phyloP scores from a whole-genome alignment of 2,888 invertebrate species.

The Celastrina argiolus region DNA sequence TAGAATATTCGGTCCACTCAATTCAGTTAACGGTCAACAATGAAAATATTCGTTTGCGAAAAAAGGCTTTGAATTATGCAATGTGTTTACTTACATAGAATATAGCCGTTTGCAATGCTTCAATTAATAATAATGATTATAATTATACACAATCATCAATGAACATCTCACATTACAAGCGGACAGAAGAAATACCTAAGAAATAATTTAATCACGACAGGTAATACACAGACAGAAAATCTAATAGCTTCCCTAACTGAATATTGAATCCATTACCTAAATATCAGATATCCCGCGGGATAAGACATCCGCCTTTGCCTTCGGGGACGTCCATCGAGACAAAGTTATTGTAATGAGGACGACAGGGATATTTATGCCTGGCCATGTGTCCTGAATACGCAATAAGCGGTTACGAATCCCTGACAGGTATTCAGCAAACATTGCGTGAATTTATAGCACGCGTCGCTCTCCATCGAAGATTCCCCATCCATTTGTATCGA shows the following conservation, averaged over 20 bases:
- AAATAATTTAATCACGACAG: neutral
- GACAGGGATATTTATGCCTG: slow-evolving; percentile 74
- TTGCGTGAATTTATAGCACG: neutral
- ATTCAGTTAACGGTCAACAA: slow-evolving; percentile 9
- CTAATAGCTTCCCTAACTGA: slow-evolving; percentile 12
- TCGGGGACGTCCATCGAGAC: slow-evolving; percentile 56
- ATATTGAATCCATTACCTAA: slow-evolving; percentile 60
- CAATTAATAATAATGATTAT: too few relatives aligned
- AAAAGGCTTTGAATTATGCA: neutral
- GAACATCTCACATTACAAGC: too few relatives aligned
- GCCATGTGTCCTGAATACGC: slow-evolving; percentile 66
- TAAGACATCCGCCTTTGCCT: slow-evolving; percentile 56
- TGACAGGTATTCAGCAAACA: slow-evolving; percentile 20
- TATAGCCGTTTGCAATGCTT: neutral
- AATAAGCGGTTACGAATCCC: slow-evolving; percentile 47
- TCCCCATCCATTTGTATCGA: slow-evolving; percentile 23
- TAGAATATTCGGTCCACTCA: slow-evolving; percentile 17
- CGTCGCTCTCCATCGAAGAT: slow-evolving; percentile 23
- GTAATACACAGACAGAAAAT: slow-evolving; percentile 2
- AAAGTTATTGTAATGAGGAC: slow-evolving; percentile 72
- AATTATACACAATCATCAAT: too few relatives aligned
- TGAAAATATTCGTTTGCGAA: neutral
- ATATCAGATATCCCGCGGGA: slow-evolving; percentile 66
- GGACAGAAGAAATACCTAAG: neutral
- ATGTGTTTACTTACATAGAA: neutral